Evolutionary conservation across 2,888 invertebrate genomes (phyloP).

Genomic region (Apotomis capreana): DNA sequence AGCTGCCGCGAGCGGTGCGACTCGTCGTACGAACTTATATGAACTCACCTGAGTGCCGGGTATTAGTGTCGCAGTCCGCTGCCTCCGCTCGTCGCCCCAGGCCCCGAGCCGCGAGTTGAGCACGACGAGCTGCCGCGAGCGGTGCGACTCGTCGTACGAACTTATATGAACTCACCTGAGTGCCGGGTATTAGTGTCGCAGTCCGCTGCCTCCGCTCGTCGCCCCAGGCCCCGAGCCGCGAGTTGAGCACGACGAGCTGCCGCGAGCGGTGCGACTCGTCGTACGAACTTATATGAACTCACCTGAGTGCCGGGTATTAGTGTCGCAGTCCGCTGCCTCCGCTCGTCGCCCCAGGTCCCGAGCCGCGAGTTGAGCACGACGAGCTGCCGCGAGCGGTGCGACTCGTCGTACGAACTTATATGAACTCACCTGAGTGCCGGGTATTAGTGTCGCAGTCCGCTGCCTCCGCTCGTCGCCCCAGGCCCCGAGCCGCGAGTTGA

Average conservation of each 20-base stretch:
- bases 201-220: constrained; percentile 82
- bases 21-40: constrained; percentile 84
- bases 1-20: constrained; percentile 79
- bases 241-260: constrained; percentile 88
- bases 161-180: too few species aligned
- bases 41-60: too few species aligned
- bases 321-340: constrained; percentile 81
- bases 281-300: too few species aligned
- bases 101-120: constrained; percentile 86
- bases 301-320: too few species aligned
- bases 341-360: constrained; percentile 85
- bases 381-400: constrained; percentile 78
- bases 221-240: constrained; percentile 86
- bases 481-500: constrained; percentile 86
- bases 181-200: constrained; percentile 83
- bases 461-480: constrained; percentile 85
- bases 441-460: constrained; percentile 82
- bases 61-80: constrained; percentile 81
- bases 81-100: constrained; percentile 85
- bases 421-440: too few species aligned
- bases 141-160: constrained; percentile 81
- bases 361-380: constrained; percentile 89
- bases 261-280: constrained; percentile 73
- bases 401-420: constrained; percentile 84
- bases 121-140: constrained; percentile 85